phyloP scores from a whole-genome alignment of 2,113 vertebrate genomes.

The Butorides virescens region DNA sequence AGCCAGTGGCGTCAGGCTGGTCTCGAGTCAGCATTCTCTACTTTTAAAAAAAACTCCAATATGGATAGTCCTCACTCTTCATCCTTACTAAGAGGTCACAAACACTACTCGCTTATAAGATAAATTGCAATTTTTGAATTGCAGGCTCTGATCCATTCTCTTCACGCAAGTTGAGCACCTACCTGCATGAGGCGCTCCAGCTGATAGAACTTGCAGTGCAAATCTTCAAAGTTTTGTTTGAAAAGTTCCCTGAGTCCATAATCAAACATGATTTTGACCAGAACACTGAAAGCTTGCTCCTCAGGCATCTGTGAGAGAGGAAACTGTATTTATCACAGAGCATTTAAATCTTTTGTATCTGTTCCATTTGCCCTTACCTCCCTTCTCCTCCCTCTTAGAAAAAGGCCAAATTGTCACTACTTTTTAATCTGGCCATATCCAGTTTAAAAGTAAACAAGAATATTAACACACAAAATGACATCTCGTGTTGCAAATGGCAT shows the following conservation, averaged over 20 bases:
- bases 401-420: background rate
- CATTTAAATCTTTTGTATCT: background rate
- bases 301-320: conserved; percentile 90
- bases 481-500: background rate
- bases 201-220: conserved; percentile 99
- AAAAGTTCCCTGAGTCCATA: conserved; percentile 99
- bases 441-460: background rate
- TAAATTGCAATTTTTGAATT: background rate
- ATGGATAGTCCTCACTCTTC: background rate
- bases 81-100: background rate
- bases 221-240: conserved; percentile 99
- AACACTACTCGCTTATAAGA: rapidly evolving
- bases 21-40: background rate
- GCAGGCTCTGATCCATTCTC: rapidly evolving
- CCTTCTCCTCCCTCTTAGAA: background rate
- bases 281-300: conserved; percentile 97
- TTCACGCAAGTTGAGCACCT: background rate
- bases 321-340: background rate
- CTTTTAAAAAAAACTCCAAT: background rate
- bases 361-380: background rate
- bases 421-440: background rate
- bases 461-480: background rate
- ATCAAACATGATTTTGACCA: conserved; percentile 99
- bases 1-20: background rate
- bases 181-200: conserved; percentile 99